These are phyloP conservation scores for Ptilorrhoa leucosticta DNA, from an alignment of 2,113 vertebrate species.

Conservation along the genomic window DNA sequence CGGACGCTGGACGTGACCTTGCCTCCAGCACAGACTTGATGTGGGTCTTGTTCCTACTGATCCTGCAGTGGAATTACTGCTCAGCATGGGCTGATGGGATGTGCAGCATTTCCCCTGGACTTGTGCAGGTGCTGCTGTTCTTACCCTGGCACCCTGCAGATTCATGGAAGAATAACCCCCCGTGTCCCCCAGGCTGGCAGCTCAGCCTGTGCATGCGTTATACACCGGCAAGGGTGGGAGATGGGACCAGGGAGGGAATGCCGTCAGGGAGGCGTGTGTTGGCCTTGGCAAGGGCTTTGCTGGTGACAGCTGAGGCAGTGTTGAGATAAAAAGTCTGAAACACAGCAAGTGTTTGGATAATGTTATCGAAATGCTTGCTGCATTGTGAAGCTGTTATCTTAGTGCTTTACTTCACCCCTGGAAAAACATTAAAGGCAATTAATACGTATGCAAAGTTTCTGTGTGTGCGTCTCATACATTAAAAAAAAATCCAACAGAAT, in stretches of 20 bases:
- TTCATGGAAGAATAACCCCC: not conserved
- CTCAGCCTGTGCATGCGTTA: not conserved
- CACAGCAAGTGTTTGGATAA: slow-evolving; percentile 40
- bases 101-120: not conserved
- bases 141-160: not conserved
- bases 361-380: slow-evolving; percentile 48
- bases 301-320: slow-evolving; percentile 43
- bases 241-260: slow-evolving; percentile 6
- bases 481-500: not conserved
- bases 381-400: slow-evolving; percentile 53
- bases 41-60: not conserved
- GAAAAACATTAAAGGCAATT: slow-evolving; percentile 45
- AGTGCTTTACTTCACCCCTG: slow-evolving; percentile 9
- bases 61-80: not conserved
- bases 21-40: not conserved
- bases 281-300: slow-evolving; percentile 48
- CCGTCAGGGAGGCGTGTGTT: not conserved
- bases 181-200: not conserved
- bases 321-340: slow-evolving; percentile 42
- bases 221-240: not conserved
- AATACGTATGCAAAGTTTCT: slow-evolving; percentile 40
- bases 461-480: not conserved
- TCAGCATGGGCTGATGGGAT: not conserved
- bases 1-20: fast-evolving
- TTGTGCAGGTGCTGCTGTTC: not conserved